These are phyloP conservation scores for Pluvialis apricaria DNA, from an alignment of 2,113 vertebrate genomes.

Conservation along the genomic window DNA sequence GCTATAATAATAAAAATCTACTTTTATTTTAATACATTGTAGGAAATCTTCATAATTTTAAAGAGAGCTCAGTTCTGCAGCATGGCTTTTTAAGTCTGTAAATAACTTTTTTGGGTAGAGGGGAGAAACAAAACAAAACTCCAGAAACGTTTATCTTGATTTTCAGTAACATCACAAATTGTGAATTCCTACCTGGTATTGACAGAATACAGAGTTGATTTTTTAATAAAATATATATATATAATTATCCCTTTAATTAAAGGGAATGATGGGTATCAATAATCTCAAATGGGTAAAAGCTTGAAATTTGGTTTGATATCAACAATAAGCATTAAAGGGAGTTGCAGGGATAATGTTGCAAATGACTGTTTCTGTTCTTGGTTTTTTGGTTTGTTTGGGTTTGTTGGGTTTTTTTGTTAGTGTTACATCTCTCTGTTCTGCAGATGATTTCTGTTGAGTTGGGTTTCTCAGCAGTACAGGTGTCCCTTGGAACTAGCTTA, in stretches of 20 bases:
- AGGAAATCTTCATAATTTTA: slow-evolving; percentile 97
- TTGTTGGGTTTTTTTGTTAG: background rate
- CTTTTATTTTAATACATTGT: slow-evolving; percentile 99
- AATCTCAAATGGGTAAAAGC: slow-evolving; percentile 76
- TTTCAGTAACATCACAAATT: slow-evolving; percentile 86
- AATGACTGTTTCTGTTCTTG: slow-evolving; percentile 54
- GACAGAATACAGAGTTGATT: slow-evolving; percentile 91
- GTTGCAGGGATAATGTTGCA: slow-evolving; percentile 71
- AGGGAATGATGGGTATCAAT: slow-evolving; percentile 85
- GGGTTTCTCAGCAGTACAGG: slow-evolving; percentile 59
- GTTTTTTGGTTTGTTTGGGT: slow-evolving; percentile 22
- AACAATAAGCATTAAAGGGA: slow-evolving; percentile 71
- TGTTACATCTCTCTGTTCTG: slow-evolving; percentile 48
- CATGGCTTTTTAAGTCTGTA: slow-evolving; percentile 98
- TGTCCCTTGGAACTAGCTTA: slow-evolving; percentile 51
- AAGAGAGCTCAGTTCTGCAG: slow-evolving; percentile 86
- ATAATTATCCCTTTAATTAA: slow-evolving; percentile 96
- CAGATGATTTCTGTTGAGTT: slow-evolving; percentile 43
- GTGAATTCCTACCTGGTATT: slow-evolving; percentile 93
- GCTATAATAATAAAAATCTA: slow-evolving; percentile 96
- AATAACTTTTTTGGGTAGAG: slow-evolving; percentile 86
- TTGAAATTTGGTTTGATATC: slow-evolving; percentile 71
- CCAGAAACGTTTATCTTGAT: slow-evolving; percentile 74
- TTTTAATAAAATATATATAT: slow-evolving; percentile 85
- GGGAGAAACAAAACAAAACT: slow-evolving; percentile 73